Evolutionary conservation across 2,113 vertebrate species (phyloP), one percentile per base, ranked within the genome.

Genomic region (Poeciliopsis occidentalis): DNA sequence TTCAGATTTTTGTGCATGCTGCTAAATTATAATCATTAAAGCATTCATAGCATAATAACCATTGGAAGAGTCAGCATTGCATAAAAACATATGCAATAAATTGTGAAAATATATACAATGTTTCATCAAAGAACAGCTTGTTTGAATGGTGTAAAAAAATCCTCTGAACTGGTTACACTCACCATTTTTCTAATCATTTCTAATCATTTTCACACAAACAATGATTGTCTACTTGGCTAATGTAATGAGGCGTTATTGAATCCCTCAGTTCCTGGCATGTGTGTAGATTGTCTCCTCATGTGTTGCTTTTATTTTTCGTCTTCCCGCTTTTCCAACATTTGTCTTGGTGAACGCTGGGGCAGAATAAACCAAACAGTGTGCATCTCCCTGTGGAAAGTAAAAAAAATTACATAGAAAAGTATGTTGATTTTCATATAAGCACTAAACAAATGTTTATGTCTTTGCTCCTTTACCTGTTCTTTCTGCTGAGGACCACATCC

Each of bases 261-360:
- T 47, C 44, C 44, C 17, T 5, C 6, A 19, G 19, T 17, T 17
- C 4, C 44, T 57, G 51, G n/a, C 51, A 0, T 1, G 19, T 57
- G 67, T 32, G 67, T 83, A 75, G 31, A 71, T 13, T 3, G 41
- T 75, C 67, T 74, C 61, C 1, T 75, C 27, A 3, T 44, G 17
- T 29, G 37, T 29, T 31, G 29, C 0, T 5, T 30, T 60, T 71
- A 24, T 4, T 31, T 74, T 62, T 15, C 44, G 71, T 71, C 71
- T 78, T n/a, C 6, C 0, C n/a, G 64, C 0, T 78, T 15, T 63
- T 27, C 61, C 71, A 67, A 0, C 4, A 74, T 78, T 8, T 31
- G 7, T 70, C 32, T 0, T 60, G 32, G 60, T 60, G 47, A 73
- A 70, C 1, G 3, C 61, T 54, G 66, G 0, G 39, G 0, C 32